Conservation (phyloP, 2,113 vertebrate species). For the Carassius carassius region DNA sequence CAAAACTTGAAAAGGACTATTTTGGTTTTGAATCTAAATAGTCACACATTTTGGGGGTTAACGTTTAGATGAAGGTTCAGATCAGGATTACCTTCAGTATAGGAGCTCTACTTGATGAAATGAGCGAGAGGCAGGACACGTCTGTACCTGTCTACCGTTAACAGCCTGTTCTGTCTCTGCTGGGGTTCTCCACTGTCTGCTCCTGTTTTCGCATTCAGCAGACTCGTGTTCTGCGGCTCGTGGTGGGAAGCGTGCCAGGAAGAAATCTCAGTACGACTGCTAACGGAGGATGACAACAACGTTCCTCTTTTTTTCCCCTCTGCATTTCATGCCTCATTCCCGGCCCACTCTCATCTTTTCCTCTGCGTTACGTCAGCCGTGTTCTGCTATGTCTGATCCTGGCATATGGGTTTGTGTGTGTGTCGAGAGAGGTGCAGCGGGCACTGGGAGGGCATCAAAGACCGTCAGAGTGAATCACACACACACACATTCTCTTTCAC, state of each 20-base stretch:
- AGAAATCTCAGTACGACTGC: constrained; percentile 46
- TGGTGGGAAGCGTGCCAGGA: constrained; percentile 18
- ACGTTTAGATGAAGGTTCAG: neutral
- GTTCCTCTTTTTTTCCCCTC: constrained; percentile 36
- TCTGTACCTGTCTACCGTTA: constrained; percentile 21
- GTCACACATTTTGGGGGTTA: neutral
- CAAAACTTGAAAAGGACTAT: neutral
- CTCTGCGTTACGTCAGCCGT: constrained; percentile 43
- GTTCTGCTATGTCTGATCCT: constrained; percentile 44
- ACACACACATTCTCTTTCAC: constrained; percentile 29
- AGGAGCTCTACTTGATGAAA: neutral
- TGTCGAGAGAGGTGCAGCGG: neutral
- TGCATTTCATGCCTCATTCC: constrained; percentile 48
- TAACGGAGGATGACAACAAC: constrained; percentile 52
- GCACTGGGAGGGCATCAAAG: constrained; percentile 55
- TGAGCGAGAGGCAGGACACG: constrained; percentile 7
- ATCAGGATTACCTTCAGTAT: neutral
- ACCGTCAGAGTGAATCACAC: constrained; percentile 49
- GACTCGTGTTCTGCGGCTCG: constrained; percentile 16
- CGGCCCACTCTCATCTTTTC: constrained; percentile 52
- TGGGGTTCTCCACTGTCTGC: constrained; percentile 6
- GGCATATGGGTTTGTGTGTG: neutral
- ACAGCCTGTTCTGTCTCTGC: constrained; percentile 25
- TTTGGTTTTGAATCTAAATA: neutral
- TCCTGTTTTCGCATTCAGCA: constrained; percentile 34